Percentiles rank a stretch among this genome's conserved stretches.
These are phyloP conservation scores for Nomada flava DNA, from an alignment of 2,888 invertebrate genomes.

Conservation along the genomic window DNA sequence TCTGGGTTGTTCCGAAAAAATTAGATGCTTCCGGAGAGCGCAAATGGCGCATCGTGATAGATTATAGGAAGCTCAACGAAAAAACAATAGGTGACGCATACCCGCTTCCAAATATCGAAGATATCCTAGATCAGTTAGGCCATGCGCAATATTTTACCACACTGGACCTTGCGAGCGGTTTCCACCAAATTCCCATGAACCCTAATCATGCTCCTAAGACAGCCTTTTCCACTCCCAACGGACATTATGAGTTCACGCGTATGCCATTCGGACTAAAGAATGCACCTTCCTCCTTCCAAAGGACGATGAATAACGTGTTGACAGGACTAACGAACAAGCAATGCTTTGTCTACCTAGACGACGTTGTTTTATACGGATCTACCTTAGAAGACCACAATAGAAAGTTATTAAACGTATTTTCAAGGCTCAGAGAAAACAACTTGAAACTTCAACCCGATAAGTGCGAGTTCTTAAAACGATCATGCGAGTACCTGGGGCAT, in stretches of 20 bases:
- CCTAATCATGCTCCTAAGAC: background rate
- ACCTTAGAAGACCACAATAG: conserved; percentile 37
- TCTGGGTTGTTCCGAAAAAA: background rate
- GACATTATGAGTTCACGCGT: background rate
- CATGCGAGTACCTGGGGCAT: conserved; percentile 11
- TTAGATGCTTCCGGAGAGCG: background rate
- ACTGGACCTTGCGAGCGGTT: background rate
- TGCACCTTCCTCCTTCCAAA: background rate
- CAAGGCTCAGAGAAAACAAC: conserved; percentile 29
- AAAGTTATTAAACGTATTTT: conserved; percentile 10
- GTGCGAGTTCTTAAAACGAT: background rate
- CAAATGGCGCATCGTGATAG: conserved; percentile 8
- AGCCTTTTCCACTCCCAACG: background rate
- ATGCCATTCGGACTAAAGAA: background rate
- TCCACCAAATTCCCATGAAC: background rate
- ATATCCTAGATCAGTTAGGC: conserved; percentile 10
- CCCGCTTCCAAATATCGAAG: conserved; percentile 7
- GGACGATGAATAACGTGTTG: conserved; percentile 60
- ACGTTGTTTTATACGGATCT: conserved; percentile 47
- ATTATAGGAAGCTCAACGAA: background rate
- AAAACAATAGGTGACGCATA: conserved; percentile 11
- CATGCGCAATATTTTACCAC: background rate
- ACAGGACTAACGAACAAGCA: conserved; percentile 35
- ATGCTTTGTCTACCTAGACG: conserved; percentile 23
- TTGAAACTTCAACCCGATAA: background rate